Evolutionary conservation across 1,140 invertebrate species (phyloP).

Genomic region (Notospermus geniculatus): DNA sequence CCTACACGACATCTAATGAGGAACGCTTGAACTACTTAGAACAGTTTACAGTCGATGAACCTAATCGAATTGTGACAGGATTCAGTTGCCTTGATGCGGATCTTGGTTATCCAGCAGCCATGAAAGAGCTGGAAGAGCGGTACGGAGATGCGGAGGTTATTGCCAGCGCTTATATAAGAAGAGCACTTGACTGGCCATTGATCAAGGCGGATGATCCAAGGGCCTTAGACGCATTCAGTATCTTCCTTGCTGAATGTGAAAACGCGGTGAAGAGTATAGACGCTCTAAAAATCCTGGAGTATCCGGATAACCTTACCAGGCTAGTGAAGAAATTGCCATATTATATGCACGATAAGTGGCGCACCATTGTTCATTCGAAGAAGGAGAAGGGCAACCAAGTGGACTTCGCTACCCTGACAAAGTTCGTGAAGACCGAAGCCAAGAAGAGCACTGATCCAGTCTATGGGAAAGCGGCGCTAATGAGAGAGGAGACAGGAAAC

Average conservation of each 20-base stretch:
- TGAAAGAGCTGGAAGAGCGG: constrained; percentile 14
- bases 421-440: no score
- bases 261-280: constrained; percentile 17
- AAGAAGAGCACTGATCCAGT: no score
- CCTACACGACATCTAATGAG: constrained; percentile 15
- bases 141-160: constrained; percentile 22
- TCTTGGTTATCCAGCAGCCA: constrained; percentile 13
- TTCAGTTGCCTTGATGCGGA: constrained; percentile 15
- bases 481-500: no score
- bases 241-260: constrained; percentile 20
- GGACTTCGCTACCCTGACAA: no score
- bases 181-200: constrained; percentile 16
- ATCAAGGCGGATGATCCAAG: constrained; percentile 15
- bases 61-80: constrained; percentile 17
- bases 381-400: no score
- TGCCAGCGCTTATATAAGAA: constrained; percentile 19
- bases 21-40: constrained; percentile 20
- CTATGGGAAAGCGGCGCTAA: no score
- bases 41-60: constrained; percentile 19
- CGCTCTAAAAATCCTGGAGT: constrained; percentile 12
- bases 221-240: constrained; percentile 16
- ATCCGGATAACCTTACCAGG: constrained; percentile 12
- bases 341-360: no score
- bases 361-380: no score
- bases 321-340: no score